These are phyloP conservation scores for Papilio protenor DNA, from an alignment of 2,888 invertebrate species.

Conservation along the genomic window DNA sequence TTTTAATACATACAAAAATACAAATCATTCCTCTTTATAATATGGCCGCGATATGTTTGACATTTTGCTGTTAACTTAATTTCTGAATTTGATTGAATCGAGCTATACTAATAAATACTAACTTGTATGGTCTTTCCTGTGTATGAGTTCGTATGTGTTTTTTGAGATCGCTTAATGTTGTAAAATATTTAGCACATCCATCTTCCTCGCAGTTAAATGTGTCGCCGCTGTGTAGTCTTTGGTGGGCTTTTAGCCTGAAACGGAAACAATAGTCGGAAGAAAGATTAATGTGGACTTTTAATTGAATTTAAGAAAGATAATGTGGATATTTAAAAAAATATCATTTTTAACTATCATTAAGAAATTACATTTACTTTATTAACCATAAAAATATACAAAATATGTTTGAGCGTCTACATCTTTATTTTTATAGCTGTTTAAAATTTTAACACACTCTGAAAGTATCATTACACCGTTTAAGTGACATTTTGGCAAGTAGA, in stretches of 20 bases:
- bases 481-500: conserved; percentile 9
- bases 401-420: neutral
- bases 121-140: conserved; percentile 95
- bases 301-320: neutral
- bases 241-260: conserved; percentile 92
- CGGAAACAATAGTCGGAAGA: conserved; percentile 9
- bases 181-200: conserved; percentile 95
- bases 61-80: neutral
- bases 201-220: conserved; percentile 95
- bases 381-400: neutral
- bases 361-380: neutral
- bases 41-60: neutral
- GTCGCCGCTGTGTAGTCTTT: conserved; percentile 96
- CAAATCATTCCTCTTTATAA: too few species aligned
- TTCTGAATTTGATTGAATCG: neutral
- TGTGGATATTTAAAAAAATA: neutral
- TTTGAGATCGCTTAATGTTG: conserved; percentile 96
- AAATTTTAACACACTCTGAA: neutral
- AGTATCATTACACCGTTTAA: conserved; percentile 4
- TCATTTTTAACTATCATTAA: too few species aligned
- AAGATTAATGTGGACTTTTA: neutral
- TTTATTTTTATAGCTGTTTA: neutral
- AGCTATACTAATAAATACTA: conserved; percentile 61
- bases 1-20: too few species aligned
- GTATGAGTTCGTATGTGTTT: conserved; percentile 97